phyloP scores from a whole-genome alignment of 2,888 invertebrate genomes.

The Ophioninae sp. region DNA sequence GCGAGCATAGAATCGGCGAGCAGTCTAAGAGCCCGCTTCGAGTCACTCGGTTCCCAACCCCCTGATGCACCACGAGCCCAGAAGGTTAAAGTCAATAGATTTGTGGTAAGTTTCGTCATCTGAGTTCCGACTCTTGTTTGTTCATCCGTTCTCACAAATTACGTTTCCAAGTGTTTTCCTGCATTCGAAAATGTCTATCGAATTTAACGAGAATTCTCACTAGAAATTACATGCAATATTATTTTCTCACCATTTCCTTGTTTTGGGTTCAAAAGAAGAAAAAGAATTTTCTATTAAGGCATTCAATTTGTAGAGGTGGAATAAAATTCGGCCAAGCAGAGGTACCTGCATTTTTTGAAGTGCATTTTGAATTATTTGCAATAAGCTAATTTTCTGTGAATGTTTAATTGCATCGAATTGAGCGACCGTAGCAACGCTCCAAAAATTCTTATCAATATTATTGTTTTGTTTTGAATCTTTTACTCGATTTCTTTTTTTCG shows the following conservation, averaged over 20 bases:
- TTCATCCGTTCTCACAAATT: background rate
- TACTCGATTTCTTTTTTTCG: background rate
- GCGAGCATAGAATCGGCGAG: slow-evolving; percentile 93
- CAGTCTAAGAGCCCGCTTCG: slow-evolving; percentile 93
- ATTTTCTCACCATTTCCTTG: background rate
- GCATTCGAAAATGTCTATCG: background rate
- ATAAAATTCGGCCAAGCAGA: background rate
- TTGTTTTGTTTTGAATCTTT: background rate
- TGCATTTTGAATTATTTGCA: too few species aligned
- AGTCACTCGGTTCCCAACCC: slow-evolving; percentile 87
- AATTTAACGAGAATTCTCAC: background rate
- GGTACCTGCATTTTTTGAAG: too few species aligned
- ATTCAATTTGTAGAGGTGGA: background rate
- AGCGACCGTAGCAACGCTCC: background rate
- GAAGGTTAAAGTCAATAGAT: slow-evolving; percentile 91
- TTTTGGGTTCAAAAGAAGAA: background rate
- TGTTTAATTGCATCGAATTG: too few species aligned
- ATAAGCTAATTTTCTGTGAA: too few species aligned
- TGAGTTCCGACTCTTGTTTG: slow-evolving; percentile 11
- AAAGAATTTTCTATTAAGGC: background rate
- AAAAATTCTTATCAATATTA: background rate
- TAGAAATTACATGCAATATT: background rate
- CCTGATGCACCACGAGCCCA: slow-evolving; percentile 82
- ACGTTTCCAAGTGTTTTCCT: background rate
- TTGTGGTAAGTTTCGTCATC: slow-evolving; percentile 88